Conservation (phyloP, 2,113 vertebrate species). For the Perca schrenkii region DNA sequence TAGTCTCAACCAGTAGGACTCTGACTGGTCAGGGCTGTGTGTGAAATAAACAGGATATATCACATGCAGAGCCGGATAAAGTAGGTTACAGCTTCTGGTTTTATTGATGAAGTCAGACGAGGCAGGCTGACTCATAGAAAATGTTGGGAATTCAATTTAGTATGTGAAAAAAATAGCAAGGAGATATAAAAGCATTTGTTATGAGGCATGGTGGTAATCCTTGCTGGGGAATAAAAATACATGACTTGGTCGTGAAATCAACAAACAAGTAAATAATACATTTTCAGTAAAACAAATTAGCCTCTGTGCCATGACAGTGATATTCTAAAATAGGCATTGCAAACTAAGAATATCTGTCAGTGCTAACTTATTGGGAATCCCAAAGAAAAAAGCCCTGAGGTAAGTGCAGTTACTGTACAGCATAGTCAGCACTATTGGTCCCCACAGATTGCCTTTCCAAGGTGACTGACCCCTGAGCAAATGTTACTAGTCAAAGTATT, state of each 20-base stretch:
- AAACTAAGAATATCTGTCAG: conserved; percentile 37
- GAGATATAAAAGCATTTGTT: conserved; percentile 39
- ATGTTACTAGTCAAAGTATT: conserved; percentile 73
- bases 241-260: conserved; percentile 43
- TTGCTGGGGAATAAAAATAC: conserved; percentile 16
- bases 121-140: conserved; percentile 47
- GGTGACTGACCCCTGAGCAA: conserved; percentile 76
- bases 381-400: conserved; percentile 34
- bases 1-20: conserved; percentile 53
- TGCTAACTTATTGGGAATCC: conserved; percentile 31
- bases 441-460: conserved; percentile 73
- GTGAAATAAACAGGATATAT: conserved; percentile 59
- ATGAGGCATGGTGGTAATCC: conserved; percentile 17
- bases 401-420: conserved; percentile 62
- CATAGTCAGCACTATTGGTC: conserved; percentile 68
- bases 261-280: conserved; percentile 31
- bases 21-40: conserved; percentile 41
- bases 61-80: conserved; percentile 51
- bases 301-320: conserved; percentile 21
- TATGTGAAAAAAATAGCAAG: conserved; percentile 36
- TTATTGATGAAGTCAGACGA: conserved; percentile 53
- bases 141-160: conserved; percentile 46
- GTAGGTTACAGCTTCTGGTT: conserved; percentile 54
- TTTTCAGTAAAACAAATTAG: conserved; percentile 27
- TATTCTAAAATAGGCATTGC: conserved; percentile 38